phyloP scores from a whole-genome alignment of 1,140 invertebrate genomes.

The Heliconius hermathena region DNA sequence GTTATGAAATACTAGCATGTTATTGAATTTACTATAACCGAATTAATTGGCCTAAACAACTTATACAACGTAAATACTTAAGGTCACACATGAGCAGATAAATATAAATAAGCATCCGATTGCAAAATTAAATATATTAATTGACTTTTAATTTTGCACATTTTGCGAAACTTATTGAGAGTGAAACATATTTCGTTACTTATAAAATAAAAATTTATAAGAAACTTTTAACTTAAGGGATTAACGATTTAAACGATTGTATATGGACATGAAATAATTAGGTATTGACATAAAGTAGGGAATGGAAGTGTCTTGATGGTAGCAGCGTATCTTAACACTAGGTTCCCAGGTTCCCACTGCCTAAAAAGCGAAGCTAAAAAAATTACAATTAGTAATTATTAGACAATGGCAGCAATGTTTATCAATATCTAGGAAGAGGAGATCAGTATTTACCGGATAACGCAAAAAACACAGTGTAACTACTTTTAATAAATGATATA shows the following conservation, averaged over 20 bases:
- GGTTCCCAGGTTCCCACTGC: too few relatives aligned
- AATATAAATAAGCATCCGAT: slow-evolving; percentile 25
- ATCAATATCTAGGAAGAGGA: too few relatives aligned
- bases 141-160: slow-evolving; percentile 17
- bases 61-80: slow-evolving; percentile 10
- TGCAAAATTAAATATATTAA: slow-evolving; percentile 19
- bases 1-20: slow-evolving; percentile 24
- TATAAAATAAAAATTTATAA: background rate
- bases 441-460: too few relatives aligned
- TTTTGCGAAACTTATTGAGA: slow-evolving; percentile 3
- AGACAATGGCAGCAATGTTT: too few relatives aligned
- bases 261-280: too few relatives aligned
- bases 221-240: background rate
- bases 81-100: slow-evolving; percentile 18
- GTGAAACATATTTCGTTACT: background rate
- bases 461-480: too few relatives aligned
- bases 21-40: slow-evolving; percentile 19
- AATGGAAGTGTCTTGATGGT: too few relatives aligned
- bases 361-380: too few relatives aligned
- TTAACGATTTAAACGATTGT: background rate
- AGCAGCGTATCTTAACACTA: too few relatives aligned
- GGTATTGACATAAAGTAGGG: too few relatives aligned
- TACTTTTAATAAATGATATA: background rate
- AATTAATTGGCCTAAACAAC: slow-evolving; percentile 29
- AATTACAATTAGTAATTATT: too few relatives aligned